Conservation (phyloP, 1,140 invertebrate species). For the Orius laevigatus region DNA sequence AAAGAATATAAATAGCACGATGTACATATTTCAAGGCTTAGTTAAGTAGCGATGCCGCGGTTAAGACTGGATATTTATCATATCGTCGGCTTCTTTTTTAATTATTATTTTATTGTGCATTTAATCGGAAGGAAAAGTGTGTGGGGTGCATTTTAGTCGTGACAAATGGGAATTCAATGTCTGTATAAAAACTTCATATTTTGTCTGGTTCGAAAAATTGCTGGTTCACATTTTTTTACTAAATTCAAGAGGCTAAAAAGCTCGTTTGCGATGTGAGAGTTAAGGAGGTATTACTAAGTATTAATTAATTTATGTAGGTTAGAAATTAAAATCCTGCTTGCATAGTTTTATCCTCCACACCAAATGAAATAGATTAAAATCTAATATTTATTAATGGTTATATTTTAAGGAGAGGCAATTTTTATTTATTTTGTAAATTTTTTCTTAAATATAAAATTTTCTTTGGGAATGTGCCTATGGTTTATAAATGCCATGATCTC, state of each 20-base stretch:
- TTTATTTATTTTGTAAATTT: neutral
- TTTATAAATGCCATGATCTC: too few relatives aligned
- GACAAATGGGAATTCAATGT: conserved; percentile 4
- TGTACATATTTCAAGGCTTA: conserved; percentile 8
- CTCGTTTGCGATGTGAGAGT: neutral
- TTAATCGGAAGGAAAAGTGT: conserved; percentile 4
- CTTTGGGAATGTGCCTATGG: too few relatives aligned
- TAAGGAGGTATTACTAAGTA: conserved; percentile 12
- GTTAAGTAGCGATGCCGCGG: conserved; percentile 6
- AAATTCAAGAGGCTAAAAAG: conserved; percentile 1
- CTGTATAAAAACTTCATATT: conserved; percentile 5
- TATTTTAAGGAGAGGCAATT: conserved; percentile 5
- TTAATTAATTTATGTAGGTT: conserved; percentile 12
- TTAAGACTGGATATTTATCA: conserved; percentile 14
- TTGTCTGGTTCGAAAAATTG: neutral
- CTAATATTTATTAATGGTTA: conserved; percentile 8
- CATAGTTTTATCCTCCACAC: conserved; percentile 11
- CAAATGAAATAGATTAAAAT: conserved; percentile 13
- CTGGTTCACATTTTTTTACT: conserved; percentile 3
- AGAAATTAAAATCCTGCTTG: conserved; percentile 10
- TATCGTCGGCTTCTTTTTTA: conserved; percentile 3
- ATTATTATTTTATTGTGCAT: conserved; percentile 2
- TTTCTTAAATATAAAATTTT: too few relatives aligned
- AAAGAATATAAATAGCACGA: neutral
- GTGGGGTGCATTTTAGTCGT: conserved; percentile 5